Conservation (phyloP, 2,113 vertebrate genomes). For the Enhydra lutris region DNA sequence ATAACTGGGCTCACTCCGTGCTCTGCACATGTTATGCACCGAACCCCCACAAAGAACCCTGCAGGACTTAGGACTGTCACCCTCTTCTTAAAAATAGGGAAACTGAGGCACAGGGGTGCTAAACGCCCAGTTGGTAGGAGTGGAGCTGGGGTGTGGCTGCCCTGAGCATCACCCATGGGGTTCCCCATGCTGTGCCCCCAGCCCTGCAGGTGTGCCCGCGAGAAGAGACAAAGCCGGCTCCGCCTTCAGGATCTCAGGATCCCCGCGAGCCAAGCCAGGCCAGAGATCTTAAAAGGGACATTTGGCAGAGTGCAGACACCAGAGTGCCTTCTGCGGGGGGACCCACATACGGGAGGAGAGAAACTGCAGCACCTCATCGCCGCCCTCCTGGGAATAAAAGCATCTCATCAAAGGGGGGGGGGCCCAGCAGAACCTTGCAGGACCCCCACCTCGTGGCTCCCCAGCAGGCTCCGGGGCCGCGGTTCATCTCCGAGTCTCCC, state of each 20-base stretch:
- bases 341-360: not conserved
- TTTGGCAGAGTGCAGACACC: not conserved
- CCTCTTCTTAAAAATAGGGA: not conserved
- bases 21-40: rapidly evolving
- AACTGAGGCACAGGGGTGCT: not conserved
- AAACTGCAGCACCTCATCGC: rapidly evolving
- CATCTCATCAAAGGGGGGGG: rapidly evolving
- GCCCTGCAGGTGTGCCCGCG: rapidly evolving
- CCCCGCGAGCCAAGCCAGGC: not conserved
- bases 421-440: not conserved
- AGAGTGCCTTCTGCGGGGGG: not conserved
- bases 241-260: rapidly evolving
- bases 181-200: rapidly evolving
- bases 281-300: not conserved
- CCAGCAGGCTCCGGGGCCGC: rapidly evolving
- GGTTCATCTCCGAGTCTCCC: rapidly evolving
- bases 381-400: not conserved
- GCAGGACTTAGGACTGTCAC: rapidly evolving
- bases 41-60: not conserved
- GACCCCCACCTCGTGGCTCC: not conserved
- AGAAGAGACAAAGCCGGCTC: not conserved
- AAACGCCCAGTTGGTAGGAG: too few species aligned
- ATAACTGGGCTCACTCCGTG: rapidly evolving
- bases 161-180: rapidly evolving
- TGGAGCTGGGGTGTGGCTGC: too few species aligned